Evolutionary conservation across 2,888 invertebrate genomes (phyloP).

Genomic region (Leptopilina syphax): DNA sequence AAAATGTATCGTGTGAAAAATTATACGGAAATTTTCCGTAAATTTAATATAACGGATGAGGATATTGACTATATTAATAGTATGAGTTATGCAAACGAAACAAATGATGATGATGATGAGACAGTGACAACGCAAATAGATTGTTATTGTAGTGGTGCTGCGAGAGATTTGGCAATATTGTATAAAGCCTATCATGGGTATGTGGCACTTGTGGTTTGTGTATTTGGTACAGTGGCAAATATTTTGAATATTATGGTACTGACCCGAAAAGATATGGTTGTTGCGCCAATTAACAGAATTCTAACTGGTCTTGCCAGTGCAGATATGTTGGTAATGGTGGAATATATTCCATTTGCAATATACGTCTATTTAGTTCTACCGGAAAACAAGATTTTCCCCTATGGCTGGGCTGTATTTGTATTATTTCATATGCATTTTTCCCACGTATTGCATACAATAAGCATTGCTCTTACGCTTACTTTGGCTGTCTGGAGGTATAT

Average conservation of each 20-base stretch:
- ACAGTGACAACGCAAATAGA: conserved; percentile 18
- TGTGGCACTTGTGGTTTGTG: conserved; percentile 88
- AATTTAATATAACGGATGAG: conserved; percentile 67
- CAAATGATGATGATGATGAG: not conserved
- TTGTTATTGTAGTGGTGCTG: conserved; percentile 80
- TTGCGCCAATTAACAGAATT: conserved; percentile 91
- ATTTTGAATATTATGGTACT: conserved; percentile 91
- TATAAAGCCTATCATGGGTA: conserved; percentile 90
- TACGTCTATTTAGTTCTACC: conserved; percentile 83
- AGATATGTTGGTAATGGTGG: conserved; percentile 93
- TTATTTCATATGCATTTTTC: conserved; percentile 90
- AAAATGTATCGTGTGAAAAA: conserved; percentile 48
- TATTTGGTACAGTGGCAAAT: conserved; percentile 92
- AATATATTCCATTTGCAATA: conserved; percentile 87
- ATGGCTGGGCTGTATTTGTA: conserved; percentile 85
- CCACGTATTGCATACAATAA: conserved; percentile 89
- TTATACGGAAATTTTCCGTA: conserved; percentile 61
- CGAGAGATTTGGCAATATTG: conserved; percentile 80
- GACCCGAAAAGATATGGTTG: conserved; percentile 88
- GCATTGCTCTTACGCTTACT: conserved; percentile 88
- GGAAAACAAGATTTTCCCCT: conserved; percentile 83
- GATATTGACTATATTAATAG: conserved; percentile 67
- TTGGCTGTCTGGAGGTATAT: conserved; percentile 93
- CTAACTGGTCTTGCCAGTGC: conserved; percentile 91
- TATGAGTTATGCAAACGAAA: conserved; percentile 53